Percentiles rank a stretch among this genome's conserved stretches.
phyloP scores from a whole-genome alignment of 2,888 invertebrate genomes.

The Branchellion lobata region DNA sequence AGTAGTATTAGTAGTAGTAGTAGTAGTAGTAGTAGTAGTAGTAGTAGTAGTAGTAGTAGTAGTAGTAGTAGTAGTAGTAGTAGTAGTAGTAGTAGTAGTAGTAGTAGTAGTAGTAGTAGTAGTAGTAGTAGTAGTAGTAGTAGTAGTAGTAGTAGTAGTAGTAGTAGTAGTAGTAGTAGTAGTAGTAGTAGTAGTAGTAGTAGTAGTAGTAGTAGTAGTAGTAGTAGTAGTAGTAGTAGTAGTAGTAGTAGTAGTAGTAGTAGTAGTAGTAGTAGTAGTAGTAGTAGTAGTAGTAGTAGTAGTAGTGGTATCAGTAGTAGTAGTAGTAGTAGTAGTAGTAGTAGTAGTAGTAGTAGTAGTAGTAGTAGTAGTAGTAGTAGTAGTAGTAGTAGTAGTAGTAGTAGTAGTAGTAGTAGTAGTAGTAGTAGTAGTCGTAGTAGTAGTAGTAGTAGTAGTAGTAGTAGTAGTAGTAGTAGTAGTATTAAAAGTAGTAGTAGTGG shows the following conservation, averaged over 20 bases:
- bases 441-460: constrained; percentile 47
- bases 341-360: constrained; percentile 37
- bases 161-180: constrained; percentile 4
- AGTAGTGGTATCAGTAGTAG: too few species aligned
- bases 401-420: constrained; percentile 48
- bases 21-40: constrained; percentile 40
- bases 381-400: constrained; percentile 47
- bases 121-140: constrained; percentile 24
- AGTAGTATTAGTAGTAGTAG: constrained; percentile 5
- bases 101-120: constrained; percentile 39
- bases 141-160: constrained; percentile 8
- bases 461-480: constrained; percentile 47
- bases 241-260: constrained; percentile 48
- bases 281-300: too few species aligned
- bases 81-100: constrained; percentile 40
- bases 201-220: constrained; percentile 48
- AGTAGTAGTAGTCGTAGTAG: constrained; percentile 47
- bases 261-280: constrained; percentile 43
- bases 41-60: constrained; percentile 28
- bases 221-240: constrained; percentile 44
- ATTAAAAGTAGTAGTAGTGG: constrained; percentile 48
- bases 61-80: constrained; percentile 26
- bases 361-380: constrained; percentile 48
- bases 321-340: too few species aligned
- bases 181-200: constrained; percentile 37